Base-by-base conservation (phyloP, 2,888 invertebrate species). In the Euplagia quadripunctaria region DNA sequence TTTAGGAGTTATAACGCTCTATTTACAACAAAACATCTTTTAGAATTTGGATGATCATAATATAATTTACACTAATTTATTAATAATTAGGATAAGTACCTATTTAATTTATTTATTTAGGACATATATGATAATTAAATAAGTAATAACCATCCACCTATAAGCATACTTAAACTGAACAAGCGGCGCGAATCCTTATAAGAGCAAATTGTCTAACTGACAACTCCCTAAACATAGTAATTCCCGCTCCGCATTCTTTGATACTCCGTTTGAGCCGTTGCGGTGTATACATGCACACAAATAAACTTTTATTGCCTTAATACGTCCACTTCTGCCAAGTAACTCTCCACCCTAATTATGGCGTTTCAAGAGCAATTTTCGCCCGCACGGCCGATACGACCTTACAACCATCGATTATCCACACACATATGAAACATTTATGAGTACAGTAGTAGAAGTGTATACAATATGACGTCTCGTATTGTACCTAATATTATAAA, bases 181-280 rank as follows among this genome's bases (percentile, higher is more conserved):
- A 86, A 85, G 85, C 85, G 84, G 78, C 81, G 79, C 81, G 82
- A 90, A 91, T 86, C 89, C 89, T 88, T 93, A 92, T 90, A 92
- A 89, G 90, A 93, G 91, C 91, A 91, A 94, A 94, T 92, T 92
- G 94, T 92, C 92, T 94, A 93, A 92, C 89, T 93, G 94, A 94
- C 93, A 93, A 92, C 90, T 94, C 92, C 94, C 94, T 93, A 94
- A 96, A 90, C 94, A 94, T 92, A 93, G 94, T 94, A 94, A 94
- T 95, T 94, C 94, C 94, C 94, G 92, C 93, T 93, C 90, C 90
- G 92, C 95, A 95, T 95, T 96, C 94, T 95, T 95, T 92, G 92
- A 94, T 95, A 95, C 93, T 93, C 89, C 89, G 90, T 89, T 91
- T 89, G 88, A 91, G 90, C 90, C 88, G 90, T 91, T 90, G 90